A percentile compares a stretch with the other conserved stretches of the same genome.
phyloP scores from a whole-genome alignment of 1,140 invertebrate species.

The Caenorhabditis latens region DNA sequence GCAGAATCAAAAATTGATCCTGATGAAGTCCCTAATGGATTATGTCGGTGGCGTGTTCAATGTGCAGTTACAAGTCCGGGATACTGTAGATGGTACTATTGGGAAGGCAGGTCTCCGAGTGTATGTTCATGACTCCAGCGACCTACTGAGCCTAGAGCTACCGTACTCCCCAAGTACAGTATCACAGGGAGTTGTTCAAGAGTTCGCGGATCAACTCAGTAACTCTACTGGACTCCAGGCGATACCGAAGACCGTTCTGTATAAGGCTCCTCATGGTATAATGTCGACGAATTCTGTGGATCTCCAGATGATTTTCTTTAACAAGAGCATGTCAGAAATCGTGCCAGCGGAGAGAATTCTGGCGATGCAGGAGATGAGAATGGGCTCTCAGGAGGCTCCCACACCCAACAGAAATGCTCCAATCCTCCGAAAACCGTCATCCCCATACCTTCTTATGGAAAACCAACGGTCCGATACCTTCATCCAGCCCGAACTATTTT shows the following conservation, averaged over 20 bases:
- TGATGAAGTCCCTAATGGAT: neutral
- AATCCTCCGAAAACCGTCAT: neutral
- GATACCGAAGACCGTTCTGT: conserved; percentile 2
- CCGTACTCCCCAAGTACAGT: conserved; percentile 51
- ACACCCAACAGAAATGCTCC: neutral
- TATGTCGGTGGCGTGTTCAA: conserved; percentile 37
- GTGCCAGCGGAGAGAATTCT: conserved; percentile 9
- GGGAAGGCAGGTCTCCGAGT: conserved; percentile 4
- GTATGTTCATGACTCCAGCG: conserved; percentile 13
- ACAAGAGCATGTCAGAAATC: conserved; percentile 9
- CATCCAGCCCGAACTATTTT: conserved; percentile 40
- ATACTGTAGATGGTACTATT: conserved; percentile 14
- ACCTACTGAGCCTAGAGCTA: conserved; percentile 28
- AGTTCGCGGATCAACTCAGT: neutral
- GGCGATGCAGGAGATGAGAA: conserved; percentile 9
- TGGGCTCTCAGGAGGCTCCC: neutral
- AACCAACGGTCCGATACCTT: neutral
- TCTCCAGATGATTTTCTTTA: conserved; percentile 32
- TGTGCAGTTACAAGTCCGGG: conserved; percentile 42
- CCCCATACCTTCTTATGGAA: neutral
- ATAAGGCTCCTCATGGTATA: conserved; percentile 40
- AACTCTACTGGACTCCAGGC: neutral
- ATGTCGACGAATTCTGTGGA: conserved; percentile 27
- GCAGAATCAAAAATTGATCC: neutral
- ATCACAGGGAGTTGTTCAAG: neutral